Percentiles rank a stretch among this genome's conserved stretches.
Evolutionary conservation across 2,888 invertebrate genomes (phyloP).

Genomic region (Onchidella celtica): DNA sequence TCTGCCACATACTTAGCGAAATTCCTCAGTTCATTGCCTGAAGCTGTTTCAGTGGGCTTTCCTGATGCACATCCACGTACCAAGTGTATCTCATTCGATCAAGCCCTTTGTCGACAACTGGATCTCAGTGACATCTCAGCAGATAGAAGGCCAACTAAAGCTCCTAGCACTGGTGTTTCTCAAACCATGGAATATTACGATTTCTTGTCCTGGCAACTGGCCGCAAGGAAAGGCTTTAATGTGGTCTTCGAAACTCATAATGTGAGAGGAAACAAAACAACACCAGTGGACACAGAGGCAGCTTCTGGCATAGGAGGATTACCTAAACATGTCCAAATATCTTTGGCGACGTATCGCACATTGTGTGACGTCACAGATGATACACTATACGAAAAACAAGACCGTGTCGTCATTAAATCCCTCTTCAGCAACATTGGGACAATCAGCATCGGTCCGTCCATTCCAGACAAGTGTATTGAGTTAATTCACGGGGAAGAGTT

Average conservation of each 20-base stretch:
- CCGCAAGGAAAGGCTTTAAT: slow-evolving; percentile 30
- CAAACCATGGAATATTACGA: slow-evolving; percentile 30
- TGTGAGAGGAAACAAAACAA: neutral
- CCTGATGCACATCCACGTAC: neutral
- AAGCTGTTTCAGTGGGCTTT: slow-evolving; percentile 16
- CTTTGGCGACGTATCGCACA: slow-evolving; percentile 27
- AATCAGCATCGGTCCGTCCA: slow-evolving; percentile 28
- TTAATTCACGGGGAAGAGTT: slow-evolving; percentile 33
- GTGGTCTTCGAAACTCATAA: slow-evolving; percentile 30
- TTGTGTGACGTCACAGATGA: slow-evolving; percentile 33
- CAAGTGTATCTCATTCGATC: slow-evolving; percentile 11
- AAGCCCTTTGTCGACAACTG: neutral
- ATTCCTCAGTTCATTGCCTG: slow-evolving; percentile 9
- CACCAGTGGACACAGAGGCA: neutral
- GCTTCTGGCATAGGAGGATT: neutral
- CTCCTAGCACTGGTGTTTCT: neutral
- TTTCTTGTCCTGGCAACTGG: slow-evolving; percentile 37
- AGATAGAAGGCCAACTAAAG: neutral
- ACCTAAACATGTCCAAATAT: neutral
- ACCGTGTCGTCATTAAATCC: neutral
- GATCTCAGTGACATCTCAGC: neutral
- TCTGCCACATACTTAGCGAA: neutral
- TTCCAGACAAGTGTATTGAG: slow-evolving; percentile 16
- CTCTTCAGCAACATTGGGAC: slow-evolving; percentile 26
- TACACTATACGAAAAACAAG: neutral